Conservation (phyloP, 2,888 invertebrate genomes). For the Cordilura impudica region DNA sequence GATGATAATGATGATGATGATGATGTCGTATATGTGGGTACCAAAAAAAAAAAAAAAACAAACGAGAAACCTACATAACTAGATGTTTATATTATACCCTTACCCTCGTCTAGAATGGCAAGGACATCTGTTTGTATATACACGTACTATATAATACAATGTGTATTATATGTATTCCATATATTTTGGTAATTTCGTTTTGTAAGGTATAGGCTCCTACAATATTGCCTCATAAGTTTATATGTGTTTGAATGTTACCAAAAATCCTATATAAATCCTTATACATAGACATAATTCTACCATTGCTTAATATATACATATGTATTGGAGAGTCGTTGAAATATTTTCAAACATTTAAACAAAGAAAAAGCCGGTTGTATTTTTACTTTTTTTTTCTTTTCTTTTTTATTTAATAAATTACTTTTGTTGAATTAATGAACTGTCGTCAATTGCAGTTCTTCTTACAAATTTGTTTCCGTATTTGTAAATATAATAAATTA, state of each 20-base stretch:
- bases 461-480: background rate
- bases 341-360: conserved; percentile 1
- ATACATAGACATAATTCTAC: conserved; percentile 6
- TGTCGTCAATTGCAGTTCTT: conserved; percentile 48
- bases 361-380: conserved; percentile 33
- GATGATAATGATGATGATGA: too few species aligned
- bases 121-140: conserved; percentile 49
- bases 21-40: conserved; percentile 37
- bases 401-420: conserved; percentile 5
- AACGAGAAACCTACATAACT: background rate
- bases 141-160: background rate
- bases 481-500: background rate
- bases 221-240: conserved; percentile 46
- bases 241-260: too few species aligned
- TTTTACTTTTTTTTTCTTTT: background rate
- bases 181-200: conserved; percentile 31
- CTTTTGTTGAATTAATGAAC: background rate
- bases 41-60: background rate
- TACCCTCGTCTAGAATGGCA: conserved; percentile 35
- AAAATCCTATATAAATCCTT: conserved; percentile 40
- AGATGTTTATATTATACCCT: background rate
- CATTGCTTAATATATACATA: conserved; percentile 31
- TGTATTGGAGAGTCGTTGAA: conserved; percentile 12
- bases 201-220: conserved; percentile 36
- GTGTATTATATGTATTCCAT: conserved; percentile 7